These are phyloP conservation scores for Centropus unirufus DNA, from an alignment of 2,113 vertebrate species.

Conservation along the genomic window DNA sequence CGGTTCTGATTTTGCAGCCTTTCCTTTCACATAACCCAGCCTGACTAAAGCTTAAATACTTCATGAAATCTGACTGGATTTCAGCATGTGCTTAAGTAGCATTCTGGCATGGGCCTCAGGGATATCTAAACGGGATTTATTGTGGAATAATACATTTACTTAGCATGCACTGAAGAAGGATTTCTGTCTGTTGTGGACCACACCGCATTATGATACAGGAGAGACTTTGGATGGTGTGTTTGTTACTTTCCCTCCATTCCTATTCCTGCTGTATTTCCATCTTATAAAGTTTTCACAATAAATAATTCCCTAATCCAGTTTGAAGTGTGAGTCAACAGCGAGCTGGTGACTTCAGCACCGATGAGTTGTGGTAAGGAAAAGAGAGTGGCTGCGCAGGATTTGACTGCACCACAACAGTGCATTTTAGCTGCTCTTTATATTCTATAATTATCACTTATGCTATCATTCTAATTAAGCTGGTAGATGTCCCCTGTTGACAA, in stretches of 20 bases:
- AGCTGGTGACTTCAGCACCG: background rate
- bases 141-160: background rate
- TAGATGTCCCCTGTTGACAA: slow-evolving; percentile 31
- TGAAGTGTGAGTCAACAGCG: background rate
- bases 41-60: background rate
- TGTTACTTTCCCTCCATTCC: background rate
- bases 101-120: background rate
- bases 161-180: background rate
- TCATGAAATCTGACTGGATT: background rate
- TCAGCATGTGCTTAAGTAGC: background rate
- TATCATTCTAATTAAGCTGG: slow-evolving; percentile 34
- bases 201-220: background rate
- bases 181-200: background rate
- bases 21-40: background rate
- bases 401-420: background rate
- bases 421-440: background rate
- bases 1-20: background rate
- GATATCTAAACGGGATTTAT: slow-evolving; percentile 32
- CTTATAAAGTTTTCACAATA: background rate
- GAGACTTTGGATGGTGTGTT: background rate
- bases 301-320: background rate
- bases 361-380: background rate
- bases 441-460: slow-evolving; percentile 25
- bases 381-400: background rate
- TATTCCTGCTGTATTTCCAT: background rate